Evolutionary conservation across 1,140 invertebrate genomes (phyloP), one percentile per base, ranked within the genome.

Genomic region (Heliconius congener): DNA sequence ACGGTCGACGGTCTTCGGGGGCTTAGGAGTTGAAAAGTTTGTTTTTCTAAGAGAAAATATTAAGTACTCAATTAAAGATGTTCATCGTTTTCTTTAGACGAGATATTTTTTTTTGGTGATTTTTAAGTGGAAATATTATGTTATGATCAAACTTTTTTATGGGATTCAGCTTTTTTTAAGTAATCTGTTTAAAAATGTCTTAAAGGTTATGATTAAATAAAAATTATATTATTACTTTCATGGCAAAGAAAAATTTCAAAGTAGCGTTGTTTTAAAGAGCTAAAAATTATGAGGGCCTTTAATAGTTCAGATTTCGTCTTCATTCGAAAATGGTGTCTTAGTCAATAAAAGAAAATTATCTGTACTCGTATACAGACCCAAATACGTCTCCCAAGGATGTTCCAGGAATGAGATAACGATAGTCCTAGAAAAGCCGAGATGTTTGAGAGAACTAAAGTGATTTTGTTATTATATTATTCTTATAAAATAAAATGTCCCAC

Each of bases 21-120:
- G 60, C 60, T 66, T 66, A 66, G 60, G 27, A 66, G 60, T 66
- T 66, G 27, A n/a, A 66, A 66, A 66, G 60, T 66, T 66, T 66
- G 60, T 66, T 66, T 66, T 66, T 66, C 60, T 66, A 5, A 30
- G 60, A 66, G 60, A 30, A 66, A 66, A 66, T 66, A 66, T 66
- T 66, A 66, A 66, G 60, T 66, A 66, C 60, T 66, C 60, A 66
- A 66, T 66, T 66, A 66, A 66, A 66, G 60, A 66, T 66, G 60
- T 30, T 66, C 60, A 66, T 66, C 60, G 60, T 66, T 66, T 66
- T 66, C 23, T 66, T 66, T 66, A 66, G 27, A 16, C 60, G 27
- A 66, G 60, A 30, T 66, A 66, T 66, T 66, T 66, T 60, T 42
- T 66, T 66, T 66, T 66, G 27, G 9, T 11, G 27, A 27, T 66